These are phyloP conservation scores for Latrodectus geometricus DNA, from an alignment of 1,140 invertebrate species.

Conservation along the genomic window DNA sequence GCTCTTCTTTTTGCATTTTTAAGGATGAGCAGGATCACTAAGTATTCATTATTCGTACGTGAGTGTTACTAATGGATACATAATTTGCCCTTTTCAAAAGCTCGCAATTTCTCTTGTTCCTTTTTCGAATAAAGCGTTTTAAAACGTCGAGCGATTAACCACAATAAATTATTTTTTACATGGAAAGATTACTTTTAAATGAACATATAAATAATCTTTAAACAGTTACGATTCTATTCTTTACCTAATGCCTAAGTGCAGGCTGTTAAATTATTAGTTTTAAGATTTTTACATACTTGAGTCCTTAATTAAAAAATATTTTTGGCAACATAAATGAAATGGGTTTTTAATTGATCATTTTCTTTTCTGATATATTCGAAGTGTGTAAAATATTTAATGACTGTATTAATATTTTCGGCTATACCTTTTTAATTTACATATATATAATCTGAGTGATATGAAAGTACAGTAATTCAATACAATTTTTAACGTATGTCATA, in stretches of 20 bases:
- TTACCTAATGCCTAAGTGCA: neutral
- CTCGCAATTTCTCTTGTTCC: neutral
- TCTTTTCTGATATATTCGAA: too few species aligned
- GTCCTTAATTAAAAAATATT: too few species aligned
- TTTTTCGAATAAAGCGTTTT: neutral
- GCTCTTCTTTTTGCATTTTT: constrained; percentile 5
- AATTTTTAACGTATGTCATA: too few species aligned
- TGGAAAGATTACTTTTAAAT: neutral
- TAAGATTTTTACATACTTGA: too few species aligned
- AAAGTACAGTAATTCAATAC: too few species aligned
- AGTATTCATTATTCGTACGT: constrained; percentile 45
- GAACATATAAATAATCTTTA: neutral
- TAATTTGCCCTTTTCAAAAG: constrained; percentile 21
- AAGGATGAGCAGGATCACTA: constrained; percentile 2
- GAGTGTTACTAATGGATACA: constrained; percentile 51
- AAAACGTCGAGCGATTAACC: neutral
- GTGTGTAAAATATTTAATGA: too few species aligned
- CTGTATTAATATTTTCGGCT: too few species aligned
- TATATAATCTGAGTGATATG: too few species aligned
- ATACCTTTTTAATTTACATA: too few species aligned
- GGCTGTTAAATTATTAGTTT: too few species aligned
- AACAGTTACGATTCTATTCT: neutral
- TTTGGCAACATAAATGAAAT: too few species aligned
- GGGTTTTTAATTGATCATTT: too few species aligned
- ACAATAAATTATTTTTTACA: neutral